Percentiles rank a stretch among this genome's conserved stretches.
These are phyloP conservation scores for Artibeus jamaicensis DNA, from an alignment of 2,797 vertebrate genomes.

Conservation along the genomic window DNA sequence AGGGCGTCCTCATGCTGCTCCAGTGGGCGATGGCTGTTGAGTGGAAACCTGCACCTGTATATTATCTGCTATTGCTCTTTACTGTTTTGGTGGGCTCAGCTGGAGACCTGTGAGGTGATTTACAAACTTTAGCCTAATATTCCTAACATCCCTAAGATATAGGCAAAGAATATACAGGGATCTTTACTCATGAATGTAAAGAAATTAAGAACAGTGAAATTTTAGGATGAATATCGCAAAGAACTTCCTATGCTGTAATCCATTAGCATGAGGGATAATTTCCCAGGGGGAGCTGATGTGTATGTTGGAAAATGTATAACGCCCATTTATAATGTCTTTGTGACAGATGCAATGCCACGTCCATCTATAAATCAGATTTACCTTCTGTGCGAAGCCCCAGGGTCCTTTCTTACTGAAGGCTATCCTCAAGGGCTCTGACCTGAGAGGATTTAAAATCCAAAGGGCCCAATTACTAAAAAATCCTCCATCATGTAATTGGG, in stretches of 20 bases:
- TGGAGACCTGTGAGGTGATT: conserved; percentile 31
- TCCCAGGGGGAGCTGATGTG: conserved; percentile 67
- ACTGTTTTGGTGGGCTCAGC: neutral
- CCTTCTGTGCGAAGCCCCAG: conserved; percentile 29
- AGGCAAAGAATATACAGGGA: conserved; percentile 9
- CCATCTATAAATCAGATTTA: conserved; percentile 70
- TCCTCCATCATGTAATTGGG: conserved; percentile 57
- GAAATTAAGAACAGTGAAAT: conserved; percentile 67
- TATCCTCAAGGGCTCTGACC: conserved; percentile 60
- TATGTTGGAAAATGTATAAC: conserved; percentile 62
- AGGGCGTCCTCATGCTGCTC: neutral
- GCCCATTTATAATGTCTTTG: conserved; percentile 67
- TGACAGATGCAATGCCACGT: conserved; percentile 54
- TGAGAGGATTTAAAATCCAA: conserved; percentile 69
- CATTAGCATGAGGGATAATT: conserved; percentile 67
- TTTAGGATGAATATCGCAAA: conserved; percentile 62
- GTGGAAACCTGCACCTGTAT: neutral
- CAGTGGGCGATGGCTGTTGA: neutral
- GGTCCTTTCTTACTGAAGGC: conserved; percentile 22
- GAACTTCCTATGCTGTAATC: conserved; percentile 54
- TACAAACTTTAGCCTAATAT: conserved; percentile 12
- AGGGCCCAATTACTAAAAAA: conserved; percentile 67
- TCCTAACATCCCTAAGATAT: conserved; percentile 2
- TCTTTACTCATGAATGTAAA: conserved; percentile 51
- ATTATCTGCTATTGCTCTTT: neutral